These are phyloP conservation scores for Eupleurogrammus muticus DNA, from an alignment of 2,797 vertebrate species.

Conservation along the genomic window DNA sequence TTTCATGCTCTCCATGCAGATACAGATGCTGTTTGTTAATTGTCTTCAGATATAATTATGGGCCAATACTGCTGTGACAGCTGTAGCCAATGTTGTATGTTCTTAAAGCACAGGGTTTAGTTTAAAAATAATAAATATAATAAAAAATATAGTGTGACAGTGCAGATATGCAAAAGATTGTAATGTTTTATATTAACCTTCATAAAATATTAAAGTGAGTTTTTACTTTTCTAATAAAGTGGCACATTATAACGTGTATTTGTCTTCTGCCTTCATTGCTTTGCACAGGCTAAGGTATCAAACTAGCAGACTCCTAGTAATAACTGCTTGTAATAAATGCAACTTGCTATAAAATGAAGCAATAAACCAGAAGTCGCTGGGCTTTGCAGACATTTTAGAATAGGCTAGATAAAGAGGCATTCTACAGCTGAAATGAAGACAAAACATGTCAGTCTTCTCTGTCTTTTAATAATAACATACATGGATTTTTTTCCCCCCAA, in stretches of 20 bases:
- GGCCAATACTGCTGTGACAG: constrained; percentile 82
- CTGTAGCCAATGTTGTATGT: constrained; percentile 82
- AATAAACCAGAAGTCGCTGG: constrained; percentile 29
- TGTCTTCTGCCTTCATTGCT: constrained; percentile 53
- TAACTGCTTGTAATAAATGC: constrained; percentile 32
- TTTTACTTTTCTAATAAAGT: constrained; percentile 92
- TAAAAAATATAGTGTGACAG: constrained; percentile 80
- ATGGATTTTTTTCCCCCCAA: neutral
- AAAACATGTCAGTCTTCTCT: neutral
- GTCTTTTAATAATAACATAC: constrained; percentile 4
- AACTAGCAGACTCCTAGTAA: constrained; percentile 4
- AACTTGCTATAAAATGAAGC: constrained; percentile 30
- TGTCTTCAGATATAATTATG: constrained; percentile 77
- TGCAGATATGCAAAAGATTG: constrained; percentile 87
- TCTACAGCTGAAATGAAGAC: constrained; percentile 7
- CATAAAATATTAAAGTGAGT: constrained; percentile 87
- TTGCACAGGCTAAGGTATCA: neutral
- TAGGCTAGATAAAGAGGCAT: constrained; percentile 4
- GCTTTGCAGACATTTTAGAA: constrained; percentile 3
- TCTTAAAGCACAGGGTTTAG: constrained; percentile 83
- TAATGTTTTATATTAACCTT: constrained; percentile 89
- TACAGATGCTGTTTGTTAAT: constrained; percentile 76
- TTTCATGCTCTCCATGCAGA: constrained; percentile 79
- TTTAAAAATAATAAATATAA: constrained; percentile 76
- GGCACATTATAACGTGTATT: constrained; percentile 79